phyloP scores from a whole-genome alignment of 1,140 invertebrate species.

The Goniozus legneri region DNA sequence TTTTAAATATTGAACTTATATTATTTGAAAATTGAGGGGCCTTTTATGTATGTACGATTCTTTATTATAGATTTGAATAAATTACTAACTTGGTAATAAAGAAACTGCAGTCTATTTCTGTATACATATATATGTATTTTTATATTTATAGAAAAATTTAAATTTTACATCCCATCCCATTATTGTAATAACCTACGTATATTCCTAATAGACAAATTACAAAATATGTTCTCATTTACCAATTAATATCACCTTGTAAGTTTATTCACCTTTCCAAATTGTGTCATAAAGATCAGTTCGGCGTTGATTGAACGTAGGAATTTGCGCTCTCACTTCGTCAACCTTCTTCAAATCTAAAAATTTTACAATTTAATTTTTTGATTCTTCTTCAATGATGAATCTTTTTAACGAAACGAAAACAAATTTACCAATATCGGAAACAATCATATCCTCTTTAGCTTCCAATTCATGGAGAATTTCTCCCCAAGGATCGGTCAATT shows the following conservation, averaged over 20 bases:
- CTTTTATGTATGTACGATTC: slow-evolving; percentile 40
- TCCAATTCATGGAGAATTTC: slow-evolving; percentile 69
- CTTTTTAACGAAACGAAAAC: no score
- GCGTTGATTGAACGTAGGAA: slow-evolving; percentile 74
- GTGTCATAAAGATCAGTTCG: slow-evolving; percentile 79
- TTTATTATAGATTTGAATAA: slow-evolving; percentile 6
- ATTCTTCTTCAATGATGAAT: no score
- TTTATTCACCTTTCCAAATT: slow-evolving; percentile 35
- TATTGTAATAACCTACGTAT: no score
- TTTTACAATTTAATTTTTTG: slow-evolving; percentile 8
- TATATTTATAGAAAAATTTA: no score
- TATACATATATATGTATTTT: no score
- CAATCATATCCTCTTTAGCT: slow-evolving; percentile 68
- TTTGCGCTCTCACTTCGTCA: slow-evolving; percentile 73
- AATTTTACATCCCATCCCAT: no score
- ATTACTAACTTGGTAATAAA: neutral
- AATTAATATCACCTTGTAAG: neutral
- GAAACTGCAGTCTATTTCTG: slow-evolving; percentile 3
- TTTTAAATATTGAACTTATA: slow-evolving; percentile 21
- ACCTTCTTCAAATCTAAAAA: slow-evolving; percentile 67
- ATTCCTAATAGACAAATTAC: no score
- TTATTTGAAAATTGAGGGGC: slow-evolving; percentile 36
- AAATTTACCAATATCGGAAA: slow-evolving; percentile 69
- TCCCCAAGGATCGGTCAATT: slow-evolving; percentile 85
- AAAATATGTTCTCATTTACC: neutral